Percentiles rank a stretch among this genome's conserved stretches.
Conservation (phyloP, 2,797 vertebrate species). For the Champsocephalus gunnari region DNA sequence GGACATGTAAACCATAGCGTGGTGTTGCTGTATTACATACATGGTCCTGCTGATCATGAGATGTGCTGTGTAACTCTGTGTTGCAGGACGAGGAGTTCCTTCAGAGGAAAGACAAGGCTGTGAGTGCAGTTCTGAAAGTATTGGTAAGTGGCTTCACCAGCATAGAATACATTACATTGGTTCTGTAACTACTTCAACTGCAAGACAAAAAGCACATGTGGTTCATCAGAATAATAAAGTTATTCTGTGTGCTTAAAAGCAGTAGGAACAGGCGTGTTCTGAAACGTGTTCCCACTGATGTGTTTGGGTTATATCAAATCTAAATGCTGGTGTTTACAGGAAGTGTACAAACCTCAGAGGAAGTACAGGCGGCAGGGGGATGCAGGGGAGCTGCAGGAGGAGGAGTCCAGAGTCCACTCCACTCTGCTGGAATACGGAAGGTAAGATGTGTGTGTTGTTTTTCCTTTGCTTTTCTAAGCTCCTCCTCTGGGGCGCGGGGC, state of each 20-base stretch:
- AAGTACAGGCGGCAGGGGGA: constrained; percentile 91
- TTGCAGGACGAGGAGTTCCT: constrained; percentile 92
- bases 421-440: constrained; percentile 97
- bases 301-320: not conserved
- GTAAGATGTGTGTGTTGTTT: constrained; percentile 18
- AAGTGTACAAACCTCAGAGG: constrained; percentile 94
- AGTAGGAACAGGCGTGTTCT: not conserved
- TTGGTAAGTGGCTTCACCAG: constrained; percentile 83
- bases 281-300: not conserved
- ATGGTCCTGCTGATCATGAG: not conserved
- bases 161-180: not conserved
- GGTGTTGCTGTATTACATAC: not conserved
- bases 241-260: not conserved
- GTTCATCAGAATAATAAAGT: not conserved
- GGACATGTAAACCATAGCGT: not conserved
- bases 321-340: constrained; percentile 75
- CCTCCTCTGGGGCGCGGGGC: no score
- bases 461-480: no score
- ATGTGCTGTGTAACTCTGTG: constrained; percentile 11
- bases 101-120: constrained; percentile 89
- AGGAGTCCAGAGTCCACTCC: constrained; percentile 94
- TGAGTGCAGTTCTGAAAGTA: constrained; percentile 87
- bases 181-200: not conserved
- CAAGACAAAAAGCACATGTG: not conserved
- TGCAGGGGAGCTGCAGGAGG: constrained; percentile 89